Conservation (phyloP, 2,888 invertebrate genomes). For the Dendrolimus houi region DNA sequence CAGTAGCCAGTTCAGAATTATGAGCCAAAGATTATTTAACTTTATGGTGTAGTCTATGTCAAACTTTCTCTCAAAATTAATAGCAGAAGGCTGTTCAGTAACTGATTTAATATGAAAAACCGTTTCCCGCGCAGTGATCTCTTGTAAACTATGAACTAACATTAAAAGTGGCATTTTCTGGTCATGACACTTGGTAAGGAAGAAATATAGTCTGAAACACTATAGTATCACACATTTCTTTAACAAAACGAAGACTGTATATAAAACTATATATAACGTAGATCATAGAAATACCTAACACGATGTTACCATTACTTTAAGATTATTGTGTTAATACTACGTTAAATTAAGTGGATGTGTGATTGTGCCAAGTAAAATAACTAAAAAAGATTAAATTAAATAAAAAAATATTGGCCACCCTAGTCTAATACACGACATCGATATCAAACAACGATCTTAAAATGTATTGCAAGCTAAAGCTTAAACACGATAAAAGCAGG, state of each 20-base stretch:
- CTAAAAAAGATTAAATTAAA: slow-evolving; percentile 13
- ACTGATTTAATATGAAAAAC: too few species aligned
- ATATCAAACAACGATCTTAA: slow-evolving; percentile 7
- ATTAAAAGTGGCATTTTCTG: too few species aligned
- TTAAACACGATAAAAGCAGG: slow-evolving; percentile 16
- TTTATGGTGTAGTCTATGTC: too few species aligned
- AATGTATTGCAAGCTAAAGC: slow-evolving; percentile 17
- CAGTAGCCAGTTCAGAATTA: too few species aligned
- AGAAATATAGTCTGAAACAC: slow-evolving; percentile 4
- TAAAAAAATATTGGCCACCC: slow-evolving; percentile 23
- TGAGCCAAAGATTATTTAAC: too few species aligned
- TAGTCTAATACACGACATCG: slow-evolving; percentile 36
- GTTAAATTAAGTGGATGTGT: slow-evolving; percentile 15
- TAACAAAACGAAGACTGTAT: slow-evolving; percentile 49
- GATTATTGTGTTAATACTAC: slow-evolving; percentile 18
- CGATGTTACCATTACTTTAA: slow-evolving; percentile 26
- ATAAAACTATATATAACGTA: slow-evolving; percentile 32
- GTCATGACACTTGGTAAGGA: slow-evolving; percentile 1
- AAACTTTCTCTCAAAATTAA: too few species aligned
- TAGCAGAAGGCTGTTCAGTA: too few species aligned
- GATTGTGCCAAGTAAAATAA: slow-evolving; percentile 29
- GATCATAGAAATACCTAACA: slow-evolving; percentile 36
- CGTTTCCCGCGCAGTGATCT: too few species aligned
- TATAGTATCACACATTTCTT: slow-evolving; percentile 22
- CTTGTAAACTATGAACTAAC: too few species aligned